These are phyloP conservation scores for Meloidogyne exigua DNA, from an alignment of 1,140 invertebrate genomes.

Conservation along the genomic window DNA sequence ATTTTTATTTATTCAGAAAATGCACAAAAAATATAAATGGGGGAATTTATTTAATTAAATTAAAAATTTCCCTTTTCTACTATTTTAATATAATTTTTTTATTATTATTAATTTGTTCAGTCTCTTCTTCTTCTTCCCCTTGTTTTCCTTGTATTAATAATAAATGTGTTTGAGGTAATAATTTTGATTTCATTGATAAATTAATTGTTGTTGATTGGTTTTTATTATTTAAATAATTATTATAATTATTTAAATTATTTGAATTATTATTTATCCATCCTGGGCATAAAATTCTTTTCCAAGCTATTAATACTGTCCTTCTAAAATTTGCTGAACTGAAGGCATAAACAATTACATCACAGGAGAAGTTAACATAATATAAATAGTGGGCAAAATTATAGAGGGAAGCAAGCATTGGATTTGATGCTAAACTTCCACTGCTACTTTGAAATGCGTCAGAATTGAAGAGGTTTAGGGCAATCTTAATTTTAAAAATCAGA, in stretches of 20 bases:
- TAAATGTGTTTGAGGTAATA: neutral
- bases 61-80: too few species aligned
- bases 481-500: neutral
- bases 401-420: conserved; percentile 39
- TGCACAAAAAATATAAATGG: too few species aligned
- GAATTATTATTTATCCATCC: conserved; percentile 15
- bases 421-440: conserved; percentile 27
- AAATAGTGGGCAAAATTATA: conserved; percentile 61
- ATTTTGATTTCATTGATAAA: neutral
- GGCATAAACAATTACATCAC: conserved; percentile 61
- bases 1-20: too few species aligned
- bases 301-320: conserved; percentile 53
- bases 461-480: conserved; percentile 52
- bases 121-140: too few species aligned
- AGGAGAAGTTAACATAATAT: conserved; percentile 63
- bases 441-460: conserved; percentile 39
- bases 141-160: too few species aligned
- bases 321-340: conserved; percentile 63
- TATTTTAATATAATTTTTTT: too few species aligned
- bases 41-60: too few species aligned
- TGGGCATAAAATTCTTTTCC: conserved; percentile 49
- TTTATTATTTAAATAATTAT: neutral
- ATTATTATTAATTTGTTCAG: too few species aligned
- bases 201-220: neutral
- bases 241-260: too few species aligned